phyloP scores from a whole-genome alignment of 2,888 invertebrate genomes.

The Platycnemis pennipes region DNA sequence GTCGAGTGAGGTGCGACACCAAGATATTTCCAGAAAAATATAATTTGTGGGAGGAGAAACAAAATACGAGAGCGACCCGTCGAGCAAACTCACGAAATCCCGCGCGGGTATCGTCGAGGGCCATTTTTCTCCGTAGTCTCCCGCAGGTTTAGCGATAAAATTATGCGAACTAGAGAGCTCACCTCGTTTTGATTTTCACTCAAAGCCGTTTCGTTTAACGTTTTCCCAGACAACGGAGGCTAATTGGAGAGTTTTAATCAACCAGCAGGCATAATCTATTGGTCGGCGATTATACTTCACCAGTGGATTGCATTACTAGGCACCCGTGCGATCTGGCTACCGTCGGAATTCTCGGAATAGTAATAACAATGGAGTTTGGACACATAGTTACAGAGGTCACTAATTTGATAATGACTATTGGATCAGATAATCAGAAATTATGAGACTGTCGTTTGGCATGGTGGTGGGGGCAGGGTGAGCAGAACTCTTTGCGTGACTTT shows the following conservation, averaged over 20 bases:
- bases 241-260: slow-evolving; percentile 15
- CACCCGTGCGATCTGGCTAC: not conserved
- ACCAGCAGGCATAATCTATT: not conserved
- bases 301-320: not conserved
- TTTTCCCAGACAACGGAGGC: not conserved
- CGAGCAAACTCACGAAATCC: not conserved
- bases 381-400: not conserved
- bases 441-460: not conserved
- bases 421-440: not conserved
- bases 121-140: not conserved
- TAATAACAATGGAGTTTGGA: not conserved
- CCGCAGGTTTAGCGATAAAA: not conserved
- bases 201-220: not conserved
- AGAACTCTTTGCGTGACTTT: not conserved
- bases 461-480: not conserved
- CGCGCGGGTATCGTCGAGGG: not conserved
- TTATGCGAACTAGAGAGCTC: not conserved
- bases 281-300: not conserved
- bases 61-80: not conserved
- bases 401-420: not conserved
- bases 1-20: not conserved
- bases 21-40: not conserved
- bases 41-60: not conserved
- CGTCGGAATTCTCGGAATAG: not conserved
- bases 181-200: not conserved